phyloP scores from a whole-genome alignment of 2,797 vertebrate genomes.

The Eulemur mongoz region DNA sequence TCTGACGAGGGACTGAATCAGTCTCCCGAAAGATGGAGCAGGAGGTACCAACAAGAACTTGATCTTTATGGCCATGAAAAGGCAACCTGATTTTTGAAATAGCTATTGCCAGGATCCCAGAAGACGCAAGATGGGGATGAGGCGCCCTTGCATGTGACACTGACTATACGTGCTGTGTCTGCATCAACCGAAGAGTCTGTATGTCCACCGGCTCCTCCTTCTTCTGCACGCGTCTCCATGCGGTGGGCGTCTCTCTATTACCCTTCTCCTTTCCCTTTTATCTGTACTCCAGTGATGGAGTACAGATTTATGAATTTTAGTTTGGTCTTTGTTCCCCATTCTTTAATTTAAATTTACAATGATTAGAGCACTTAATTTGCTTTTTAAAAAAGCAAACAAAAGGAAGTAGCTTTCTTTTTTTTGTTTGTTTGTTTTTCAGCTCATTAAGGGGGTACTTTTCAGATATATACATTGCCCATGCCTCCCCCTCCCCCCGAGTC shows the following conservation, averaged over 20 bases:
- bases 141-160: fast-evolving
- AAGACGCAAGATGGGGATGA: too few species aligned
- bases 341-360: slow-evolving; percentile 2
- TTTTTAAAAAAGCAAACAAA: background rate
- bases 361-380: slow-evolving; percentile 28
- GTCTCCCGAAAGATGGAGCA: too few species aligned
- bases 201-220: background rate
- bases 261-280: background rate
- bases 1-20: fast-evolving
- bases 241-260: background rate
- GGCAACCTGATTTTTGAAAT: background rate
- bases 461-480: too few species aligned
- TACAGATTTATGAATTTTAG: background rate
- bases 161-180: fast-evolving
- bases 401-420: too few species aligned
- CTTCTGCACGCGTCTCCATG: background rate
- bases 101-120: background rate
- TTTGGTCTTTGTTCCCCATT: background rate
- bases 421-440: too few species aligned
- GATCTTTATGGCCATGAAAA: background rate
- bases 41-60: background rate
- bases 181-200: fast-evolving
- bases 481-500: too few species aligned
- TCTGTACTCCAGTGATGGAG: background rate
- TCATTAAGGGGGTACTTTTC: too few species aligned